These are phyloP conservation scores for Trissolcus japonicus DNA, from an alignment of 2,888 invertebrate species.

Conservation along the genomic window DNA sequence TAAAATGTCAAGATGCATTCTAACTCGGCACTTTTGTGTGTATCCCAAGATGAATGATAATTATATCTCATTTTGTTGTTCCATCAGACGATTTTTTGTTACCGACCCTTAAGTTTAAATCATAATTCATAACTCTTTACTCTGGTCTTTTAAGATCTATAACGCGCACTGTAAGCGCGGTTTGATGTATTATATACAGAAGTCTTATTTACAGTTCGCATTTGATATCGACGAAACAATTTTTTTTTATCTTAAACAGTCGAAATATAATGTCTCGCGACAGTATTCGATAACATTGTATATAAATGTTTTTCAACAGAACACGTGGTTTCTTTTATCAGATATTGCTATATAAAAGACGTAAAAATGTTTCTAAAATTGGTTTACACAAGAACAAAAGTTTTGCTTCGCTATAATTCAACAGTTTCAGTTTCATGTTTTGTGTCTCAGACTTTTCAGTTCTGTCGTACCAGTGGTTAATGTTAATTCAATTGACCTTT, in stretches of 20 bases:
- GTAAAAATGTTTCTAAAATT: constrained; percentile 42
- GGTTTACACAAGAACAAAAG: constrained; percentile 20
- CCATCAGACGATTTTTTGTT: constrained; percentile 44
- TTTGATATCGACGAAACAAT: constrained; percentile 48
- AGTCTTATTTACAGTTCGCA: constrained; percentile 48
- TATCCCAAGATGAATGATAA: constrained; percentile 6
- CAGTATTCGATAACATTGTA: constrained; percentile 52
- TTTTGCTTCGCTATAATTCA: constrained; percentile 10
- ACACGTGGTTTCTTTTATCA: constrained; percentile 22
- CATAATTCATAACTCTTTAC: constrained; percentile 28
- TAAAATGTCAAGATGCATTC: constrained; percentile 39
- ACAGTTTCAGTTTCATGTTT: constrained; percentile 16
- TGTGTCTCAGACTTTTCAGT: constrained; percentile 34
- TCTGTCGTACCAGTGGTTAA: constrained; percentile 10
- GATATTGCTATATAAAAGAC: constrained; percentile 40
- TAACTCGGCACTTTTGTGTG: constrained; percentile 29
- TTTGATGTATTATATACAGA: constrained; percentile 40
- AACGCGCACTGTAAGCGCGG: constrained; percentile 19
- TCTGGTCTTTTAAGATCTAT: constrained; percentile 39
- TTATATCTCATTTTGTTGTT: constrained; percentile 17
- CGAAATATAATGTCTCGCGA: constrained; percentile 46
- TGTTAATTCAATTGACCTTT: constrained; percentile 37
- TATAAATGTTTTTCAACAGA: constrained; percentile 51
- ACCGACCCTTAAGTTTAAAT: constrained; percentile 25
- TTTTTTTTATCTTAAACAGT: constrained; percentile 45